These are phyloP conservation scores for Macquaria australasica DNA, from an alignment of 2,113 vertebrate species.

Conservation along the genomic window DNA sequence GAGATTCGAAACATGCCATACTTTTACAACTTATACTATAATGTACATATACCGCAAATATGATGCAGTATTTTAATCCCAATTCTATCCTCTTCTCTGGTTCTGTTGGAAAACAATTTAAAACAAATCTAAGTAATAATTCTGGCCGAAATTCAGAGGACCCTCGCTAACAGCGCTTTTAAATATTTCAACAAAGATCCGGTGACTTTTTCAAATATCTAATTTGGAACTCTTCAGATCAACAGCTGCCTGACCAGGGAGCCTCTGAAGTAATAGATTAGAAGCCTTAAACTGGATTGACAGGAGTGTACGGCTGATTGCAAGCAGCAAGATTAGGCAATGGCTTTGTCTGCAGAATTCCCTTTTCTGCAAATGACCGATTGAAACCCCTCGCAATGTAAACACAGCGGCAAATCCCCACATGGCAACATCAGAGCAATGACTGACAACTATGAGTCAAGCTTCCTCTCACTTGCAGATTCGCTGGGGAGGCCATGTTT, in stretches of 20 bases:
- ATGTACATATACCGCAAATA: not conserved
- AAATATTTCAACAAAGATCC: not conserved
- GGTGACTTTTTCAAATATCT: not conserved
- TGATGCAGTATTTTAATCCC: not conserved
- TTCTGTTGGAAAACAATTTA: not conserved
- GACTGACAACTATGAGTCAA: not conserved
- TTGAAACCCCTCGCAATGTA: constrained; percentile 42
- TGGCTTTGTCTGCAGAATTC: constrained; percentile 66
- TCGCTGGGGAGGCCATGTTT: not conserved
- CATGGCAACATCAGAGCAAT: constrained; percentile 3
- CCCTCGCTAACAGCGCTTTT: not conserved
- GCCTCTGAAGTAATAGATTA: constrained; percentile 65
- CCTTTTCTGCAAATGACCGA: constrained; percentile 53
- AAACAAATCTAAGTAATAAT: not conserved
- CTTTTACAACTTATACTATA: not conserved
- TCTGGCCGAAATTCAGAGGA: not conserved
- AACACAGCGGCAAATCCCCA: constrained; percentile 56
- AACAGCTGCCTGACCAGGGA: constrained; percentile 35
- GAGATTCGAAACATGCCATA: not conserved
- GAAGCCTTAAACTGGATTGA: constrained; percentile 76
- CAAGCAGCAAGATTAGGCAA: constrained; percentile 69
- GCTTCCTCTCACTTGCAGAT: not conserved
- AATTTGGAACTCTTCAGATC: constrained; percentile 34
- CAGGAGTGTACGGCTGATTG: constrained; percentile 70
- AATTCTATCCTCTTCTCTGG: not conserved